Conservation (phyloP, 2,888 invertebrate species). For the Drosophila melanosoma region DNA sequence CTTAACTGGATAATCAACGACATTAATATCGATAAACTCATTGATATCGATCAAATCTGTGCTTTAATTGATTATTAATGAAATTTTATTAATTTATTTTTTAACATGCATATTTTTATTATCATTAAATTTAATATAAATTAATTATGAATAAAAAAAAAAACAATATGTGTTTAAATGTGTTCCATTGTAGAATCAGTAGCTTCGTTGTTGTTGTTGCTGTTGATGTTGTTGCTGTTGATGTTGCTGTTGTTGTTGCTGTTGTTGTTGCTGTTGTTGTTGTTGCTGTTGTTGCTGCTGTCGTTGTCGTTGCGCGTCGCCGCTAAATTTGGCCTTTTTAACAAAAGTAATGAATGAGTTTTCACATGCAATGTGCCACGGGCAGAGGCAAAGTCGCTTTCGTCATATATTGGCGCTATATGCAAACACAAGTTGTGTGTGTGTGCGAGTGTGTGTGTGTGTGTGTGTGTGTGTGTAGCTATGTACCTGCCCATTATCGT, state of each 20-base stretch:
- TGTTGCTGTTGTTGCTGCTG: conserved; percentile 8
- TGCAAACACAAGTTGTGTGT: conserved; percentile 39
- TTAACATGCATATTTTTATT: no score
- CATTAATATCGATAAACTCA: no score
- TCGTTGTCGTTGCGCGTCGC: conserved; percentile 36
- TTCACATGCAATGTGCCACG: conserved; percentile 72
- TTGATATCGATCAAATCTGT: no score
- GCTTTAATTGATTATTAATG: no score
- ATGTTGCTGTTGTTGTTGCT: conserved; percentile 1
- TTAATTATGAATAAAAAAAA: no score
- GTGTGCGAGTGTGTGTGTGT: conserved; percentile 35
- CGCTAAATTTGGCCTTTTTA: conserved; percentile 68
- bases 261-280: neutral
- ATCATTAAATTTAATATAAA: no score
- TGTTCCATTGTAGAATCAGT: conserved; percentile 35
- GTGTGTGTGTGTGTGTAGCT: conserved; percentile 29
- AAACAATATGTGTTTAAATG: neutral
- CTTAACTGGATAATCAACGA: no score
- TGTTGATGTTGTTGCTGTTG: neutral
- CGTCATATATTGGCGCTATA: conserved; percentile 72
- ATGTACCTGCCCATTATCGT: conserved; percentile 62
- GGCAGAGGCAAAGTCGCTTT: conserved; percentile 50
- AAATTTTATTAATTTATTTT: no score
- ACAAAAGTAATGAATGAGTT: conserved; percentile 69
- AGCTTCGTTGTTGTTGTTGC: conserved; percentile 20